Evolutionary conservation across 53 echinoderm and acorn worm species (phyloP), one percentile per base, ranked within the genome.

Genomic region (Temnopleurus reevesii): DNA sequence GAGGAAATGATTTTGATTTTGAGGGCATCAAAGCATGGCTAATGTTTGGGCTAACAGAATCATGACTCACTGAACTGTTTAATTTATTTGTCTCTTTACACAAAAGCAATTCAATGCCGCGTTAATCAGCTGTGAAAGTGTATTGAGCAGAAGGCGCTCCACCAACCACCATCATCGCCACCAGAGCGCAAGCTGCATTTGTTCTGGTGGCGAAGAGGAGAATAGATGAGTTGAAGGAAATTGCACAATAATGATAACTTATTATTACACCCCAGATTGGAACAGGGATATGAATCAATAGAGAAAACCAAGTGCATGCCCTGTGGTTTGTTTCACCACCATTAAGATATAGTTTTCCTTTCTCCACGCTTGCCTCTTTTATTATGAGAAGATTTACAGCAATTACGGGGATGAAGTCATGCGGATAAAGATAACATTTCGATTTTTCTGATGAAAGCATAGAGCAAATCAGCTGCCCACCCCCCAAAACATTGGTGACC

Each of bases 391-490:
- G 54, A 83, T 83, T 83, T 56, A 36, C 35, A 83, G 29, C 54
- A 53, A 83, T 83, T 83, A 36, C 3, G 8, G 53, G 28, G 58
- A 61, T 85, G 86, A 59, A 85, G 59, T 85, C 86, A 85, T 60
- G 86, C 86, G 45, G 86, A 60, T 60, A 85, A 85, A 85, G 86
- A 85, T 44, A 85, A 85, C 86, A 85, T 60, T 85, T 59, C 61
- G 0, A 38, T 59, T 85, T 77, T 60, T 85, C 45, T 59, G 59
- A 60, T 27, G 60, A 36, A 56, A 79, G 79, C 79, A 36, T n/a
- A 29, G 83, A 41, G 23, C 56, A 56, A 53, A 83, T 83, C 83
- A 83, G 83, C 81, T 83, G 83, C 55, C 79, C 26, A 30, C 46
- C 79, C 49, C 24, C 36, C 55, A 33, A 56, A n/a, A 30, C 30